phyloP scores from a whole-genome alignment of 2,797 vertebrate genomes.

The Oreochromis mossambicus region DNA sequence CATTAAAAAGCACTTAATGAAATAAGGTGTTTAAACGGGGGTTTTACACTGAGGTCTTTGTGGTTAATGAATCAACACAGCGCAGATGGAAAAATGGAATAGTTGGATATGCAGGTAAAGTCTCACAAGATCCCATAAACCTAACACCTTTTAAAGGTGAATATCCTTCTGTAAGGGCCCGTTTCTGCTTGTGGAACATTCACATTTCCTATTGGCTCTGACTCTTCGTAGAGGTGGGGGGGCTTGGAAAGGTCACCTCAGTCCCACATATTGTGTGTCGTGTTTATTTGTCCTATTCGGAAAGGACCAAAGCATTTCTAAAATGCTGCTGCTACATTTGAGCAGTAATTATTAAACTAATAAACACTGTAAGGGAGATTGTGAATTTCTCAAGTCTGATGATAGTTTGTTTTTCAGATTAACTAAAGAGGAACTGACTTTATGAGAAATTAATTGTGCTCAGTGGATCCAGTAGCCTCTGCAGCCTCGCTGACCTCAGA shows the following conservation, averaged over 20 bases:
- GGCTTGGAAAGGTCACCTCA: conserved; percentile 13
- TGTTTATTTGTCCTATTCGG: conserved; percentile 52
- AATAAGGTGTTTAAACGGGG: conserved; percentile 69
- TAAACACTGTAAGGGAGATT: not conserved
- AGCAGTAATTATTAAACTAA: conserved; percentile 1
- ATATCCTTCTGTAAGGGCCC: conserved; percentile 47
- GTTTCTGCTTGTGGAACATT: conserved; percentile 51
- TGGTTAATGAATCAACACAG: conserved; percentile 64
- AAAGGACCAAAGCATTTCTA: conserved; percentile 2
- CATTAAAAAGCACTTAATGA: conserved; percentile 72
- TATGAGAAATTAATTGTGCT: not conserved
- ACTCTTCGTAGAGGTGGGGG: conserved; percentile 10
- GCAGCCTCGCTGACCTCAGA: not conserved
- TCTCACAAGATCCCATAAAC: conserved; percentile 68
- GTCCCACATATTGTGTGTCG: conserved; percentile 40
- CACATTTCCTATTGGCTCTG: conserved; percentile 54
- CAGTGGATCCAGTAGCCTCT: conserved; percentile 1
- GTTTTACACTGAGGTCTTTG: conserved; percentile 68
- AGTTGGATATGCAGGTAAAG: conserved; percentile 65
- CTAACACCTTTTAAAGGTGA: conserved; percentile 67
- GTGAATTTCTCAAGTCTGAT: not conserved
- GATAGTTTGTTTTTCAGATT: not conserved
- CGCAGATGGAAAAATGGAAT: conserved; percentile 59
- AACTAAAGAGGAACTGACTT: not conserved
- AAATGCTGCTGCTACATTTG: conserved; percentile 5